These are phyloP conservation scores for Myotis daubentonii DNA, from an alignment of 2,797 vertebrate genomes.

Conservation along the genomic window DNA sequence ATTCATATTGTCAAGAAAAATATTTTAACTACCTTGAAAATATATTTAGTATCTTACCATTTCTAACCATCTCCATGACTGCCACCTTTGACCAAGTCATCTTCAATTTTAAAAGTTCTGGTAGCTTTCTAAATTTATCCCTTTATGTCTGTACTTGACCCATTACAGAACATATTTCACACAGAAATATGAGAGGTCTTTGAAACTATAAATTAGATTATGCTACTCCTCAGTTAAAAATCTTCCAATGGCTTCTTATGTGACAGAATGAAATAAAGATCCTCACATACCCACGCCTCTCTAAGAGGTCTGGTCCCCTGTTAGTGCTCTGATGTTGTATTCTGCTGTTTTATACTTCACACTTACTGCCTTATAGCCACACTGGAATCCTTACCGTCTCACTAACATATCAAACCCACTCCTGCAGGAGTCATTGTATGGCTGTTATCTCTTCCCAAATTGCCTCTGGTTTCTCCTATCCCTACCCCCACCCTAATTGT, in stretches of 20 bases:
- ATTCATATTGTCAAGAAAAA: background rate
- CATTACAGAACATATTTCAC: background rate
- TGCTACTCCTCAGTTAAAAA: background rate
- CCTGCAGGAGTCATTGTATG: background rate
- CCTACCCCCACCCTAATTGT: background rate
- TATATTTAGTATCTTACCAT: background rate
- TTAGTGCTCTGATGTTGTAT: background rate
- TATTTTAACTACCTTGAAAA: background rate
- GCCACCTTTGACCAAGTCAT: background rate
- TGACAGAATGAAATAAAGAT: background rate
- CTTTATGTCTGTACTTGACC: background rate
- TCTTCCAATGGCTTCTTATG: background rate
- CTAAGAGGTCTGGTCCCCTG: background rate
- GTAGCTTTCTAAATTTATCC: background rate
- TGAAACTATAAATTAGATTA: background rate
- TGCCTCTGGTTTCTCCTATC: background rate
- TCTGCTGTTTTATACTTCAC: background rate
- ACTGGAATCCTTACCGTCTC: background rate
- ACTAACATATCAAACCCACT: background rate
- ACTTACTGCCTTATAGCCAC: background rate
- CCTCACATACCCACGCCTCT: rapidly evolving
- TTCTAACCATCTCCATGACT: background rate
- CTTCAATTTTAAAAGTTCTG: background rate
- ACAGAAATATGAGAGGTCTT: background rate
- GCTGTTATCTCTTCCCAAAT: background rate